Percentiles rank a stretch among this genome's conserved stretches.
Conservation (phyloP, 2,888 invertebrate species). For the Smittia aterrima region DNA sequence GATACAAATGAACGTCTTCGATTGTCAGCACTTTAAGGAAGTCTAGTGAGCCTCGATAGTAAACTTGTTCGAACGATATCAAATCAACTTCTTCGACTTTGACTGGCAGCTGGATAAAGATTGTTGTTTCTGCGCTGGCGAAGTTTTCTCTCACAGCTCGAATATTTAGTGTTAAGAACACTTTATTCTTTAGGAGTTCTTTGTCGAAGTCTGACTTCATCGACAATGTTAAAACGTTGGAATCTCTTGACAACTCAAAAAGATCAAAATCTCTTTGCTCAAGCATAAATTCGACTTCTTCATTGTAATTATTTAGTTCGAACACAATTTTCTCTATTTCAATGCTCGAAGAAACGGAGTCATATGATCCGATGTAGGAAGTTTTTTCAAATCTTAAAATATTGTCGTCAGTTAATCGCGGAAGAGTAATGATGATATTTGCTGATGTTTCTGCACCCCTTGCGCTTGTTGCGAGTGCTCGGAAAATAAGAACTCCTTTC, state of each 20-base stretch:
- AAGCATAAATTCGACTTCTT: conserved; percentile 43
- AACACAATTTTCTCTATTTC: conserved; percentile 5
- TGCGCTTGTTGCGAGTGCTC: background rate
- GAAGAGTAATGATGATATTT: conserved; percentile 2
- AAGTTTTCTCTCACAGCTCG: conserved; percentile 43
- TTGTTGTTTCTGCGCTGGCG: conserved; percentile 31
- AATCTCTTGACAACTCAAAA: background rate
- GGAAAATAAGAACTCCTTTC: background rate
- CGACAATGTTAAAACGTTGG: background rate
- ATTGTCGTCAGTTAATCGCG: background rate
- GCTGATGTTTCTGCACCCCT: background rate
- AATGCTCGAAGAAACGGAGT: background rate
- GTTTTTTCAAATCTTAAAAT: conserved; percentile 20
- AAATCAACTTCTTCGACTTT: background rate
- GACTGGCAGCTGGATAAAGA: conserved; percentile 33
- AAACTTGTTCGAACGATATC: conserved; percentile 11
- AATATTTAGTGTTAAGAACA: conserved; percentile 43
- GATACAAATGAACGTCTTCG: background rate
- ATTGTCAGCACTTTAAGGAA: background rate
- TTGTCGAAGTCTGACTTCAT: conserved; percentile 41
- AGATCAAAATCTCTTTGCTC: conserved; percentile 33
- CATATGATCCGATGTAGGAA: conserved; percentile 5
- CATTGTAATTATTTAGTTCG: conserved; percentile 8
- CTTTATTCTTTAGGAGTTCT: conserved; percentile 37
- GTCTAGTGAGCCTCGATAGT: conserved; percentile 2